Base-by-base conservation (phyloP, 2,113 vertebrate species). In the Petrocephalus zakoni region DNA sequence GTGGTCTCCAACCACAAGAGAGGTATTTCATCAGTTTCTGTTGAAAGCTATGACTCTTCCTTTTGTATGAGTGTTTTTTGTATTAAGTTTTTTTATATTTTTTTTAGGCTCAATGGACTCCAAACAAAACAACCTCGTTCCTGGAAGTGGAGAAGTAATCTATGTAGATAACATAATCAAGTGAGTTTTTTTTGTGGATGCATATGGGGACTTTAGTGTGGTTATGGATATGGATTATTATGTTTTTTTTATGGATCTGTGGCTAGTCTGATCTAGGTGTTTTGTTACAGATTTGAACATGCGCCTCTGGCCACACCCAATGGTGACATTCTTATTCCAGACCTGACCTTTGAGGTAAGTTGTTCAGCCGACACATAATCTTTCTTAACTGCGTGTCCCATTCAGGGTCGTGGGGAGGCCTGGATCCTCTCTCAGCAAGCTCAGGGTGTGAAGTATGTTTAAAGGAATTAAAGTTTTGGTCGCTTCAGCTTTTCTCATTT, bases 241-340 rank as follows among this genome's bases (percentile, higher is more conserved):
- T 42, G 34, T 75, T 15, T 13, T 19, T 2, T 37, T 53, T 19
- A 17, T 34, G 42, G 5, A 78, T 78, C 29, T 42, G 72, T 19
- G 72, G 19, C 13, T n/a, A 17, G 11, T 51, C 19, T 83, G 46
- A 83, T n/a, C 10, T 83, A 83, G 19, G 7, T n/a, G 46, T 90
- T 94, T 75, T 52, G 89, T 56, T 93, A 1, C 92, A 99, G 98
- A 89, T 99, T 99, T 95, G 97, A 99, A 86, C 97, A 97, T 64
- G 97, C 97, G 88, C 98, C 98, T 0, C 93, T 99, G 85, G 97
- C 96, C 88, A 99, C 98, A 21, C 98, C 98, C 90, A 99, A 99
- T 92, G 98, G 98, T 91, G 98, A 99, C 91, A n/a, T 99, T 88
- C 94, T 99, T 90, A 99, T 99, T 92, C 93, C 88, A 93, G 97